Base-by-base conservation (phyloP, 2,888 invertebrate species). In the Maniola hyperantus region DNA sequence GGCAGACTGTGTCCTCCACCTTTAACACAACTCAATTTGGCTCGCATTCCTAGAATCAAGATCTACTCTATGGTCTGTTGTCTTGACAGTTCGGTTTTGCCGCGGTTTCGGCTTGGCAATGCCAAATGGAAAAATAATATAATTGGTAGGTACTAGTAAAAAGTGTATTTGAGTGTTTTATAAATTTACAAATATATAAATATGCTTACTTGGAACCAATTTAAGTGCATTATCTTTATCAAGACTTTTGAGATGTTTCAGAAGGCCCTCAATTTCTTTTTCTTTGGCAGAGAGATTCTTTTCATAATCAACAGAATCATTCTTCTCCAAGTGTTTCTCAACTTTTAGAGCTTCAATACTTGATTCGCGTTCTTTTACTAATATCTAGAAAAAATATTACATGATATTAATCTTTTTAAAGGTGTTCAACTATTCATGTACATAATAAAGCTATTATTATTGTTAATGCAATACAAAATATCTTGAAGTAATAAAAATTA, bases 201-300 rank as follows among this genome's bases (percentile, higher is more conserved):
- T 48, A 18, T 10, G 80, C 84, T 80, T 78, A 87, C 86, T 81
- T 78, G 80, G 83, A 20, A 79, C 77, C 54, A 77, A 10, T 39
- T 11, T 39, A 4, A 39, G 60, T 18, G 79, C 73, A 15, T 81
- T 72, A 62, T 81, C 76, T 70, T 73, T 76, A 34, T 79, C 64
- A 10, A 77, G 59, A 61, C 63, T 62, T 42, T 39, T 39, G 39
- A 84, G 73, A 65, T 84, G 75, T 61, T 75, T 78, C 36, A 73
- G 68, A 13, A 83, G 68, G 48, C 20, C 57, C 20, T 79, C 73
- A 69, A 80, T 80, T 75, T 83, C 80, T 69, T 78, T 81, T 50
- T 76, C 70, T 34, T 80, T 63, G 18, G 69, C 63, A 34, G 69
- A 8, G 13, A 70, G 39, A 36, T 74, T 79, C 62, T 78, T 81